Evolutionary conservation across 2,113 vertebrate species (phyloP).

Genomic region (Zapus hudsonius): DNA sequence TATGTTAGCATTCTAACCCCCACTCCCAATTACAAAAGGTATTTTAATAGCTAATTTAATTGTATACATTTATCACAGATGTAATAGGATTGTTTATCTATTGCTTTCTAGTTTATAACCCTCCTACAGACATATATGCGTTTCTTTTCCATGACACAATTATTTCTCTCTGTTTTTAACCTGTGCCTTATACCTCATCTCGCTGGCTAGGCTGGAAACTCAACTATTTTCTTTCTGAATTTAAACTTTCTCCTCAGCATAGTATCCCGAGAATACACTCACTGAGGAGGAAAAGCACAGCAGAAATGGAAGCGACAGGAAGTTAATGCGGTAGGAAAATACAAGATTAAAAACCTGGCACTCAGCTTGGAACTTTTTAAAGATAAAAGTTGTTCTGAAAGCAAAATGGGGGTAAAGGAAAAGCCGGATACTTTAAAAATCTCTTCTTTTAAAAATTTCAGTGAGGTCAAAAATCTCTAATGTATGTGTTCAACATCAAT

Average conservation of each 20-base stretch:
- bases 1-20: not conserved
- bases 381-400: constrained; percentile 55
- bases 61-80: not conserved
- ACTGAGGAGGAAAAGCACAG: constrained; percentile 25
- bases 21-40: not conserved
- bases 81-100: not conserved
- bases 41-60: not conserved
- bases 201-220: not conserved
- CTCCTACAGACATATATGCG: not conserved
- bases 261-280: constrained; percentile 40
- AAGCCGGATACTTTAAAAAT: not conserved
- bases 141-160: not conserved
- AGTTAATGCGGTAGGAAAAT: constrained; percentile 55
- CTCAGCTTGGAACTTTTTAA: constrained; percentile 18
- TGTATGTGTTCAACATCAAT: not conserved
- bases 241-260: not conserved
- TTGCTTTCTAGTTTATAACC: not conserved
- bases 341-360: constrained; percentile 53
- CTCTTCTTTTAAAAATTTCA: constrained; percentile 16
- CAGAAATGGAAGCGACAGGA: constrained; percentile 33
- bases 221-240: not conserved
- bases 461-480: not conserved
- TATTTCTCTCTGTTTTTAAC: not conserved
- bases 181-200: not conserved
- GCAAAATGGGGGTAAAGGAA: constrained; percentile 1